Conservation (phyloP, 2,888 invertebrate species). For the Cerastis leucographa region DNA sequence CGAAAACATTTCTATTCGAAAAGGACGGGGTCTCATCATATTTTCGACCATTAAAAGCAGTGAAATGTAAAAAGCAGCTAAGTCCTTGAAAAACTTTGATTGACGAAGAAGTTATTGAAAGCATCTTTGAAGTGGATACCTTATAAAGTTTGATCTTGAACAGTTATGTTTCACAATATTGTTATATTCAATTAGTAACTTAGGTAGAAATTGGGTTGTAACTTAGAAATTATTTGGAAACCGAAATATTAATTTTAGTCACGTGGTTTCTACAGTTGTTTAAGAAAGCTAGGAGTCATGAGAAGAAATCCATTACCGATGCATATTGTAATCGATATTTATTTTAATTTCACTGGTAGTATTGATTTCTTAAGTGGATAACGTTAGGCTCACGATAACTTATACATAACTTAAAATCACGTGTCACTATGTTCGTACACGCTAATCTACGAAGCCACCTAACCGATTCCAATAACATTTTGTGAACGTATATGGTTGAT, state of each 20-base stretch:
- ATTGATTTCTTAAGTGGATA: not conserved
- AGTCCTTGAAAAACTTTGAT: constrained; percentile 11
- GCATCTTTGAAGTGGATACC: constrained; percentile 11
- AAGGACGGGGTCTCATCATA: constrained; percentile 16
- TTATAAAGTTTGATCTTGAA: constrained; percentile 6
- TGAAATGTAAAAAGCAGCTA: not conserved
- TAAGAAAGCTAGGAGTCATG: not conserved
- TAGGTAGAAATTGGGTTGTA: not conserved
- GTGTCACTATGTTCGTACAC: not conserved
- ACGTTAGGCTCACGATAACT: not conserved
- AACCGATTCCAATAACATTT: not conserved
- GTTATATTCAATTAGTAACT: constrained; percentile 7
- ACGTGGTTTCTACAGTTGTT: constrained; percentile 1
- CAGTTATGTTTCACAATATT: not conserved
- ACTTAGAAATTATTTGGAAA: not conserved
- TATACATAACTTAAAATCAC: not conserved
- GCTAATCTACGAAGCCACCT: not conserved
- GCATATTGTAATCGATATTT: not conserved
- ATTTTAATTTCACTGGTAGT: not conserved
- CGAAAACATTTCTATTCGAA: constrained; percentile 35
- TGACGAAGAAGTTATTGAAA: not conserved
- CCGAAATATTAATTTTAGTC: not conserved
- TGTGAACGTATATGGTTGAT: not conserved
- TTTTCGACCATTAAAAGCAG: constrained; percentile 22
- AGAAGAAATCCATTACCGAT: not conserved